phyloP scores from a whole-genome alignment of 2,113 vertebrate species.

The Pluvialis apricaria region DNA sequence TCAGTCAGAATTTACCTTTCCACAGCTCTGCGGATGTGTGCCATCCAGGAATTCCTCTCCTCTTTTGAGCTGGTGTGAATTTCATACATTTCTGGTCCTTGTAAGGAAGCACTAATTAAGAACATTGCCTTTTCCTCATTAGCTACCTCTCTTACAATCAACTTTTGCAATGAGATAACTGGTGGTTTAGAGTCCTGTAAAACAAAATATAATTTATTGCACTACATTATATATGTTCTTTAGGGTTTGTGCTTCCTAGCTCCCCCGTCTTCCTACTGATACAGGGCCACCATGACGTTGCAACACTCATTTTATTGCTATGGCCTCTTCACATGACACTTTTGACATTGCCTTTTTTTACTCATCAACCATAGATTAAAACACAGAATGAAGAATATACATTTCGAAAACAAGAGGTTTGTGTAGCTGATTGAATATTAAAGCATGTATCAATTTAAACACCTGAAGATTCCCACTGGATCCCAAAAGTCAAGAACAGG shows the following conservation, averaged over 20 bases:
- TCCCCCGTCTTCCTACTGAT: background rate
- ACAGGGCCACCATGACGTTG: background rate
- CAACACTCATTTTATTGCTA: background rate
- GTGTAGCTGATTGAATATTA: background rate
- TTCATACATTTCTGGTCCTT: constrained; percentile 97
- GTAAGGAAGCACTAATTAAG: constrained; percentile 90
- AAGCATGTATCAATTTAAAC: background rate
- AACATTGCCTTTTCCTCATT: constrained; percentile 98
- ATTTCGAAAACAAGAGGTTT: background rate
- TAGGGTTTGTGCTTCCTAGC: background rate
- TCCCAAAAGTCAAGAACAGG: background rate
- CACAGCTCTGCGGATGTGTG: constrained; percentile 86
- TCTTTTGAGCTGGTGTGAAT: constrained; percentile 92
- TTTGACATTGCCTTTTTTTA: background rate
- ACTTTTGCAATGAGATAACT: constrained; percentile 90
- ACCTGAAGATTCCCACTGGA: background rate
- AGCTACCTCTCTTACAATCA: constrained; percentile 95
- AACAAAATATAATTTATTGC: background rate
- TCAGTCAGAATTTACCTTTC: constrained; percentile 78
- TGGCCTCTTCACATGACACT: background rate
- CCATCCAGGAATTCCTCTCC: constrained; percentile 93
- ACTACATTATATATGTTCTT: background rate
- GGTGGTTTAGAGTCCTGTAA: constrained; percentile 91
- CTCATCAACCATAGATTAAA: background rate
- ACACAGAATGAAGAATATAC: background rate